phyloP scores from a whole-genome alignment of 2,113 vertebrate genomes.

The Melanotaenia duboulayi region DNA sequence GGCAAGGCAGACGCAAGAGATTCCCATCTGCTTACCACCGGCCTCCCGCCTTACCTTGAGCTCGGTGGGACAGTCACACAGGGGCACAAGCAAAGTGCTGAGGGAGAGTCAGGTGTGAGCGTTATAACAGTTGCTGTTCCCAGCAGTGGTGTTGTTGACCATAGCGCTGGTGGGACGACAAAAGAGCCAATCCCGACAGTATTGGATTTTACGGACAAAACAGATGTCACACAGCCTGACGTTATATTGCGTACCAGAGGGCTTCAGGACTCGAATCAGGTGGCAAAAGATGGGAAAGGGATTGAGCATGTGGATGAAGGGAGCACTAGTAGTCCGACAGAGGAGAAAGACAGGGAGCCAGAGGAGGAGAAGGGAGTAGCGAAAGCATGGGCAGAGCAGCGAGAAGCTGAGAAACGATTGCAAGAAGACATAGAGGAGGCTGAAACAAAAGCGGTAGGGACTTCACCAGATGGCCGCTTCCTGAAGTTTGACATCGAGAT shows the following conservation, averaged over 20 bases:
- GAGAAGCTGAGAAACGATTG: constrained; percentile 84
- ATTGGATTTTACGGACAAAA: constrained; percentile 59
- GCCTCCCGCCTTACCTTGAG: constrained; percentile 40
- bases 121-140: not conserved
- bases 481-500: constrained; percentile 99
- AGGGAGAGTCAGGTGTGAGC: constrained; percentile 7
- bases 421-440: constrained; percentile 94
- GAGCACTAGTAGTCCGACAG: constrained; percentile 34
- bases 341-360: constrained; percentile 65
- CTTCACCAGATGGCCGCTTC: constrained; percentile 95
- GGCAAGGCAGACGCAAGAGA: constrained; percentile 8
- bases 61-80: constrained; percentile 22
- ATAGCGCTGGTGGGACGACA: constrained; percentile 4
- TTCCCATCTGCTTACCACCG: constrained; percentile 24
- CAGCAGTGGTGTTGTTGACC: constrained; percentile 11
- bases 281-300: constrained; percentile 43
- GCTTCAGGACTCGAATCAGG: constrained; percentile 40
- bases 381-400: constrained; percentile 82
- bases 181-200: constrained; percentile 56
- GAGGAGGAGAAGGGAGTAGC: constrained; percentile 74
- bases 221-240: constrained; percentile 51
- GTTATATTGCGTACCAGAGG: constrained; percentile 27
- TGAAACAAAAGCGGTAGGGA: constrained; percentile 97
- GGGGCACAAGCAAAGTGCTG: constrained; percentile 27
- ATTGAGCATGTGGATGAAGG: constrained; percentile 41